Base-by-base conservation (phyloP, 2,113 vertebrate species). In the Gambusia holbrooki region DNA sequence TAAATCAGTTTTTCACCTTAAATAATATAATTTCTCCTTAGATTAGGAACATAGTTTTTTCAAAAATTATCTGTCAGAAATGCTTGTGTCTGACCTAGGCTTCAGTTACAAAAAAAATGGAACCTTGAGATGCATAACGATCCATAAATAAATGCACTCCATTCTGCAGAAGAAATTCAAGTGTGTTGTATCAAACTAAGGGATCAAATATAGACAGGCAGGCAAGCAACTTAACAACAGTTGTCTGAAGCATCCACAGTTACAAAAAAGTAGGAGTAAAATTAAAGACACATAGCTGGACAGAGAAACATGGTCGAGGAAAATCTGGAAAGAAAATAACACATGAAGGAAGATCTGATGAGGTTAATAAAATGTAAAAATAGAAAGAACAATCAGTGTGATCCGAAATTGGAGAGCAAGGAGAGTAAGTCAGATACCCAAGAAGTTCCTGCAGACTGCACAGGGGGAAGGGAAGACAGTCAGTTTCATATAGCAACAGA, bases 381-480 rank as follows among this genome's bases (percentile, higher is more conserved):
- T 80, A 83, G 74, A 81, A 83, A 83, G 28, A 74, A 73, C 66
- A 82, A 88, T 78, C 73, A 88, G 81, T 88, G 76, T 83, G 82
- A 93, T 88, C 82, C 91, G 74, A 87, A 87, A 92, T 81, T 54
- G 42, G 79, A 91, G 86, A 91, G 81, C 74, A 75, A 82, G 90
- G 74, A 90, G 73, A 85, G 81, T 71, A 79, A 88, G 69, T 92
- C 87, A 89, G 89, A 89, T 45, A 82, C 85, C 84, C 86, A 33
- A 58, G 69, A 81, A 83, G 76, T 84, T 91, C 91, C 93, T 94
- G 90, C 89, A 90, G 90, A 92, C 91, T 92, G 90, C 87, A 93
- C 92, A 94, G 82, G 87, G 91, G 93, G 89, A 93, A 93, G 82
- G 90, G 85, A 91, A 94, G 84, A 93, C 84, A 77, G 90, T 90